These are phyloP conservation scores for Drosophila yakuba DNA, from an alignment of 1,140 invertebrate species.

Conservation along the genomic window DNA sequence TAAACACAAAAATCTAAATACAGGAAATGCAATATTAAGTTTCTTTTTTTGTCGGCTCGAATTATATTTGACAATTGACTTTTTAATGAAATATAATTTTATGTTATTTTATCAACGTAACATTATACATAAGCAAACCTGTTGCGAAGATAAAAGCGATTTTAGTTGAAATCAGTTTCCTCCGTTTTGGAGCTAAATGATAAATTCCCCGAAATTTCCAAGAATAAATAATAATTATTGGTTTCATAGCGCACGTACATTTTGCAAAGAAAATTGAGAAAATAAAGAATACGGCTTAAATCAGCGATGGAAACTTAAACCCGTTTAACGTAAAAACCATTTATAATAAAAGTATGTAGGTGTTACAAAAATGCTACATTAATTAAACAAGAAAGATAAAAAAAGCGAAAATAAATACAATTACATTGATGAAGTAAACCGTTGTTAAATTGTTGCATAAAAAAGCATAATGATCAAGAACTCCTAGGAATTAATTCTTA, in stretches of 20 bases:
- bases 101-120: conserved; percentile 14
- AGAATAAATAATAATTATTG: conserved; percentile 77
- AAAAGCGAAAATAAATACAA: conserved; percentile 50
- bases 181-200: conserved; percentile 34
- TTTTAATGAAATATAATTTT: conserved; percentile 26
- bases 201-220: conserved; percentile 45
- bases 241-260: conserved; percentile 85
- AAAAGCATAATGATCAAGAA: conserved; percentile 74
- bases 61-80: conserved; percentile 2
- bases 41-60: conserved; percentile 37
- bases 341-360: conserved; percentile 71
- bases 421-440: conserved; percentile 77
- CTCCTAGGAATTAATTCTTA: conserved; percentile 71
- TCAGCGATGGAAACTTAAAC: conserved; percentile 68
- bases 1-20: conserved; percentile 50
- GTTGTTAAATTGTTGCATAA: conserved; percentile 81
- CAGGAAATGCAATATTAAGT: conserved; percentile 16
- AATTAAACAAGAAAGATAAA: conserved; percentile 53
- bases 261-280: conserved; percentile 71
- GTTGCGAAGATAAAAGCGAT: conserved; percentile 10
- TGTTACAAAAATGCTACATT: conserved; percentile 64
- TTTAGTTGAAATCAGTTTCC: conserved; percentile 38
- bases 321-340: conserved; percentile 63
- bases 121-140: conserved; percentile 14
- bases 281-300: conserved; percentile 64